A percentile compares a stretch with the other conserved stretches of the same genome.
Conservation (phyloP, 2,113 vertebrate species). For the Macaca nemestrina region DNA sequence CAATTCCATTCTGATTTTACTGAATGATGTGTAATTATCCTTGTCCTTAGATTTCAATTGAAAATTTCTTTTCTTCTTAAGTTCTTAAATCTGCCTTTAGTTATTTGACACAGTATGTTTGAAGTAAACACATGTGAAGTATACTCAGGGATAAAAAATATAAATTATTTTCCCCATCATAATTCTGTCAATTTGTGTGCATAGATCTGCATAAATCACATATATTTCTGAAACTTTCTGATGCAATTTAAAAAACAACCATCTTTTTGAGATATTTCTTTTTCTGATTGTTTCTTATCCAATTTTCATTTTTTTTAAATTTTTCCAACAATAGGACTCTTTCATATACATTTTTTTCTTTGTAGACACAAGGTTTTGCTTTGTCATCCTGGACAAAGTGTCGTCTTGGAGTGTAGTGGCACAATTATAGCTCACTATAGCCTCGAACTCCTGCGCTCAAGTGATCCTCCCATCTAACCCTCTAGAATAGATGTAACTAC, state of each 20-base stretch:
- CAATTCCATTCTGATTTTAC: not conserved
- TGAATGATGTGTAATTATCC: not conserved
- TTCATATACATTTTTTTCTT: too few species aligned
- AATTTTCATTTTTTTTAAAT: not conserved
- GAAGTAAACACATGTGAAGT: not conserved
- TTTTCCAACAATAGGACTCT: not conserved
- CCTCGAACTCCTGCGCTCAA: too few species aligned
- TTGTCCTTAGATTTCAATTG: constrained; percentile 5
- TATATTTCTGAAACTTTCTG: not conserved
- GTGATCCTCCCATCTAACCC: too few species aligned
- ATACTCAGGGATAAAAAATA: not conserved
- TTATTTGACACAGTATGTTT: not conserved
- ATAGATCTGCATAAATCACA: not conserved
- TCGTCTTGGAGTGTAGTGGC: too few species aligned
- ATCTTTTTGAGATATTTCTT: not conserved
- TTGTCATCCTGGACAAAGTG: too few species aligned
- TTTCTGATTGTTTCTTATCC: not conserved
- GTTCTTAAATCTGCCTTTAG: not conserved
- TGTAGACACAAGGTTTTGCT: too few species aligned
- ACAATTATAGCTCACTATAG: too few species aligned
- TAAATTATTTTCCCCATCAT: not conserved
- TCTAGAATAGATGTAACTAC: too few species aligned
- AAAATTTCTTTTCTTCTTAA: constrained; percentile 21
- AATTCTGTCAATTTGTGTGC: not conserved
- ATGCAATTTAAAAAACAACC: not conserved